These are phyloP conservation scores for Andrena praecox DNA, from an alignment of 2,888 invertebrate genomes.

Conservation along the genomic window DNA sequence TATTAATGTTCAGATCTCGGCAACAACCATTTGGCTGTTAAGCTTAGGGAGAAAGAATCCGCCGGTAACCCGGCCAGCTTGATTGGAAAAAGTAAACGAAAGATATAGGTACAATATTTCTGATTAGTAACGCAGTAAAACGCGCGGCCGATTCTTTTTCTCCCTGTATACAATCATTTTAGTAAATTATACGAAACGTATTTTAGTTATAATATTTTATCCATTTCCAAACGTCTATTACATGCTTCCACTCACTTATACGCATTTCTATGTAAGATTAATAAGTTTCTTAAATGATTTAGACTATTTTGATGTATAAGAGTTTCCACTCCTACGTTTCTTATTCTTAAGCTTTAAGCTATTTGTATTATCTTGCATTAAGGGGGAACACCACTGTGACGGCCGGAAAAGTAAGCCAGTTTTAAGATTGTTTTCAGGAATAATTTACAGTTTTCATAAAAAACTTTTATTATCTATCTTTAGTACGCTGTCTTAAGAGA, in stretches of 20 bases:
- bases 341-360: neutral
- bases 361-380: neutral
- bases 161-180: neutral
- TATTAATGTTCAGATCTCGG: neutral
- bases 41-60: neutral
- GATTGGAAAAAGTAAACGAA: neutral
- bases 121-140: neutral
- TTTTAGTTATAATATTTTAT: constrained; percentile 44
- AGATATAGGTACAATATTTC: neutral
- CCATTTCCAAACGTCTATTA: constrained; percentile 35
- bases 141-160: neutral
- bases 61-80: neutral
- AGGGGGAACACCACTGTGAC: too few relatives aligned
- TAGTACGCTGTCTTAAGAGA: too few relatives aligned
- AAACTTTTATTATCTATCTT: too few relatives aligned
- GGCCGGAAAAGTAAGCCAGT: too few relatives aligned
- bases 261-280: neutral
- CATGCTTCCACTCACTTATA: constrained; percentile 53
- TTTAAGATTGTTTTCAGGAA: too few relatives aligned
- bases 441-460: too few relatives aligned
- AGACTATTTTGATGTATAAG: neutral
- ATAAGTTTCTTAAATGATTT: neutral
- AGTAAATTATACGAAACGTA: constrained; percentile 41
- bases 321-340: neutral
- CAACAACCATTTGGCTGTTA: neutral